Evolutionary conservation across 1,140 invertebrate genomes (phyloP).

Genomic region (Brachionus manjavacas): DNA sequence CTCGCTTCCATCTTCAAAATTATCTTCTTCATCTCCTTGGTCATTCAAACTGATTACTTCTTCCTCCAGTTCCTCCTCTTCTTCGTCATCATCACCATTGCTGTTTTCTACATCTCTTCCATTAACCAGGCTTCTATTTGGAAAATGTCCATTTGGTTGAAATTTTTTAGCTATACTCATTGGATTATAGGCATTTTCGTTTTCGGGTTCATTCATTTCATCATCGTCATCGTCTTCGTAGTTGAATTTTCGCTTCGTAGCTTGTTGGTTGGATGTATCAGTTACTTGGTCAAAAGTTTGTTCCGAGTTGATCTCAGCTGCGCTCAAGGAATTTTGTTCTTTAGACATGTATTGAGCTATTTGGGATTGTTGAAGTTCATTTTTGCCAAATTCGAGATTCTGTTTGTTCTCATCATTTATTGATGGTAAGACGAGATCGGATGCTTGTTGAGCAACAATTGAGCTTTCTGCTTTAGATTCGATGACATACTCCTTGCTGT

Average conservation of each 20-base stretch:
- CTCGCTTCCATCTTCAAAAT: not conserved
- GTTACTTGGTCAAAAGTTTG: not conserved
- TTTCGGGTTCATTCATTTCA: not conserved
- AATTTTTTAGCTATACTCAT: conserved; percentile 21
- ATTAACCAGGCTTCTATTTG: not conserved
- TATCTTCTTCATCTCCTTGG: not conserved
- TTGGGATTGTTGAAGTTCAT: not conserved
- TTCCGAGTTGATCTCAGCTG: not conserved
- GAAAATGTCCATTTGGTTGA: not conserved
- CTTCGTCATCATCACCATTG: conserved; percentile 17
- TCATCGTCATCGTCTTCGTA: not conserved
- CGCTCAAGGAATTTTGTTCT: not conserved
- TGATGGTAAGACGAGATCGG: not conserved
- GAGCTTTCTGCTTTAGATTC: not conserved
- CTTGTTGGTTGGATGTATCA: not conserved
- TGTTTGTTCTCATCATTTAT: not conserved
- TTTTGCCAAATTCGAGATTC: not conserved
- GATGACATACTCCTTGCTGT: not conserved
- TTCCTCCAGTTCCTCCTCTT: not conserved
- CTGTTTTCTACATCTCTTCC: not conserved
- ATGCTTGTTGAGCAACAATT: not conserved
- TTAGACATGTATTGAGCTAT: not conserved
- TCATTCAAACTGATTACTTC: not conserved
- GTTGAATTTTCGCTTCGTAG: not conserved
- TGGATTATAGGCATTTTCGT: not conserved